Conservation (phyloP, 2,888 invertebrate species). For the Rotaria socialis region DNA sequence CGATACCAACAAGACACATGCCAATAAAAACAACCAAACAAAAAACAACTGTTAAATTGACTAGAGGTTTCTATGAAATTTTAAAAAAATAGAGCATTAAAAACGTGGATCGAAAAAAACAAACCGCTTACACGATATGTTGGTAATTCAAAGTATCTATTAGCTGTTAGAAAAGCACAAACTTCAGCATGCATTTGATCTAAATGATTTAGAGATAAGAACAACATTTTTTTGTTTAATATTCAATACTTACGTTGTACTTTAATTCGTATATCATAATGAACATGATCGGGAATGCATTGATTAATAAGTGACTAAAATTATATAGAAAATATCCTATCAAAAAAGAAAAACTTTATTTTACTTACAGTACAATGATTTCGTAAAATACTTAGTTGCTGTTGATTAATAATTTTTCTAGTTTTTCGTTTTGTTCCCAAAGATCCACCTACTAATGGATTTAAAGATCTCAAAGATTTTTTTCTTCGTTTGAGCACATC, state of each 20-base stretch:
- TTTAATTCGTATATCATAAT: neutral
- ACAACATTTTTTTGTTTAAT: neutral
- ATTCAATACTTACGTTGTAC: neutral
- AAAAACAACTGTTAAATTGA: constrained; percentile 19
- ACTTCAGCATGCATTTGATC: neutral
- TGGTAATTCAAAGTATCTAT: constrained; percentile 18
- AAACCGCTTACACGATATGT: neutral
- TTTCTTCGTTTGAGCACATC: constrained; percentile 65
- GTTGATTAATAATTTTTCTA: neutral
- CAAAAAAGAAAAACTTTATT: neutral
- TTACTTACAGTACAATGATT: neutral
- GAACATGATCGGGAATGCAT: neutral
- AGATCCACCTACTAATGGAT: neutral
- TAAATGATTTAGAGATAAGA: neutral
- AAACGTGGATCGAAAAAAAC: neutral
- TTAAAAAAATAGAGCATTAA: neutral
- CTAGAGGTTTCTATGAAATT: neutral
- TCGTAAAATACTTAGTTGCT: neutral
- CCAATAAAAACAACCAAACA: constrained; percentile 25
- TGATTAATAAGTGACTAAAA: constrained; percentile 7
- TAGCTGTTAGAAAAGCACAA: neutral
- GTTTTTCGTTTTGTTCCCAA: neutral
- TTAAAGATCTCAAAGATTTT: neutral
- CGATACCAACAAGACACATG: constrained; percentile 1
- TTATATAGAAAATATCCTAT: neutral